Conservation (phyloP, 2,797 vertebrate species). For the Amblyraja radiata region DNA sequence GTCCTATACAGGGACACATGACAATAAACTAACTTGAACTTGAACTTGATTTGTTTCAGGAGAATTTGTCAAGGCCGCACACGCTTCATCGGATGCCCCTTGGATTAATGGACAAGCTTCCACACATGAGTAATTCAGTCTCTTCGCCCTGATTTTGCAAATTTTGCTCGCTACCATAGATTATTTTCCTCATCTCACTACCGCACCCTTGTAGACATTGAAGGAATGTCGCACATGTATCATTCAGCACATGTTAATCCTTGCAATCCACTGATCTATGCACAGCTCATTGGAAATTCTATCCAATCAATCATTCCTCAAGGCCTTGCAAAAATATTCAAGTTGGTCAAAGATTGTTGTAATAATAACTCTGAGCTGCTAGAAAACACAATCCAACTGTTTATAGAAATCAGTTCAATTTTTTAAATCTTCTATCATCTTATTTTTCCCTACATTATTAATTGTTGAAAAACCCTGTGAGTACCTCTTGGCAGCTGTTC, state of each 20-base stretch:
- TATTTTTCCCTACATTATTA: neutral
- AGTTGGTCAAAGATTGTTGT: neutral
- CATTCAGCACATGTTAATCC: neutral
- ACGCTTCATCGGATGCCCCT: constrained; percentile 63
- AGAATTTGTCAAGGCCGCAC: constrained; percentile 77
- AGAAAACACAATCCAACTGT: neutral
- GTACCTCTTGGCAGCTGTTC: neutral
- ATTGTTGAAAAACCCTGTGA: neutral
- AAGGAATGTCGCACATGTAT: no score
- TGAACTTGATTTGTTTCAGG: constrained; percentile 63
- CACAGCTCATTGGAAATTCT: neutral
- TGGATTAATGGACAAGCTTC: constrained; percentile 50
- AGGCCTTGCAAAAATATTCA: neutral
- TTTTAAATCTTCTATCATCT: neutral
- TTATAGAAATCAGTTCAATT: neutral
- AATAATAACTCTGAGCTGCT: neutral
- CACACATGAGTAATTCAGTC: constrained; percentile 56
- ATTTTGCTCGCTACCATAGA: neutral
- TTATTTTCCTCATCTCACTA: neutral
- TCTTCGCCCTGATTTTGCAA: no score
- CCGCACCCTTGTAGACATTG: no score
- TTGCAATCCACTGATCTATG: neutral
- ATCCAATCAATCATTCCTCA: neutral
- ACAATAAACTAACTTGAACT: no score
- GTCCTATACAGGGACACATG: no score